phyloP scores from a whole-genome alignment of 1,140 invertebrate species.

The Pinna nobilis region DNA sequence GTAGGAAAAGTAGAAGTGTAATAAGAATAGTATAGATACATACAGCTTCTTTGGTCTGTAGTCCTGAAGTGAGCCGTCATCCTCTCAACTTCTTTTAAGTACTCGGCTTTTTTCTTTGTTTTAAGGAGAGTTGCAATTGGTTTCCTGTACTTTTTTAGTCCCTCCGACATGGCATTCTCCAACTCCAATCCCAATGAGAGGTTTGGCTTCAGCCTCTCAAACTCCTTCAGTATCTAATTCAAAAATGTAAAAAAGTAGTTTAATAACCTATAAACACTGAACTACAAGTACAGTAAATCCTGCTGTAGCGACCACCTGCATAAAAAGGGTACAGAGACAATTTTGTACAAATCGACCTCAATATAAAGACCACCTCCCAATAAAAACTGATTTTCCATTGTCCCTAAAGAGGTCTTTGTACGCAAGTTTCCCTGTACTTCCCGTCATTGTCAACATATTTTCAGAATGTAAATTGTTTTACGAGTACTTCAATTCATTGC shows the following conservation, averaged over 20 bases:
- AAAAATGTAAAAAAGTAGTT: not conserved
- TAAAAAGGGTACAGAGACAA: not conserved
- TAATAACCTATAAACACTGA: not conserved
- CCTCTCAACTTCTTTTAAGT: slow-evolving; percentile 1
- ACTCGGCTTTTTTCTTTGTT: slow-evolving; percentile 7
- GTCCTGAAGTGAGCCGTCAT: not conserved
- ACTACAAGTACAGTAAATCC: too few species aligned
- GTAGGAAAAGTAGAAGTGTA: too few species aligned
- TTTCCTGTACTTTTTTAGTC: slow-evolving; percentile 7
- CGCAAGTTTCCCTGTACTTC: too few species aligned
- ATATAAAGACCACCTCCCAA: not conserved
- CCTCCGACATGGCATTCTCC: not conserved
- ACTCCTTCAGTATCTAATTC: slow-evolving; percentile 16
- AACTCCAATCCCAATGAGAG: not conserved
- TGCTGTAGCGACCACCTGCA: too few species aligned
- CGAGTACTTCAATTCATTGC: not conserved
- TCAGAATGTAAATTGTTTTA: not conserved
- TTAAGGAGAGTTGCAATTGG: slow-evolving; percentile 8
- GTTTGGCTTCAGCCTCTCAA: slow-evolving; percentile 10
- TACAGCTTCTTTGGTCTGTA: not conserved
- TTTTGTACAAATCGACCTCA: not conserved
- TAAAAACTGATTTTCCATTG: not conserved
- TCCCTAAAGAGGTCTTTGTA: not conserved
- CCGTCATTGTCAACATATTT: too few species aligned
- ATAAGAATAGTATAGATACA: not conserved